phyloP scores from a whole-genome alignment of 2,888 invertebrate genomes.

The Scaptomyza parva region DNA sequence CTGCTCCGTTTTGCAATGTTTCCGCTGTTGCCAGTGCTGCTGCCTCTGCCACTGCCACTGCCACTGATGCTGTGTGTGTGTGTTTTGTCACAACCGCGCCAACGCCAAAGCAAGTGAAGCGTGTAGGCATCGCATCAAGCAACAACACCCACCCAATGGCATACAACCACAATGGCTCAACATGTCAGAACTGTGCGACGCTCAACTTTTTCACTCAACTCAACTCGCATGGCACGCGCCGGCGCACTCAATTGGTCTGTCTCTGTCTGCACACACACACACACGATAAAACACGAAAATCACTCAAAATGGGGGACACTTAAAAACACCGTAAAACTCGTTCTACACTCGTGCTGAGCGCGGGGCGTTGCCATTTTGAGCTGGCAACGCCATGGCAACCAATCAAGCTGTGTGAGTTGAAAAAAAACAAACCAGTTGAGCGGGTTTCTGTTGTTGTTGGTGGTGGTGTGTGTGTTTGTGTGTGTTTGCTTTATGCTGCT shows the following conservation, averaged over 20 bases:
- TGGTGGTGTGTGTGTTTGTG: slow-evolving; percentile 23
- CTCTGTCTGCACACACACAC: too few relatives aligned
- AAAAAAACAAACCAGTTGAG: slow-evolving; percentile 72
- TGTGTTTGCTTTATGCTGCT: slow-evolving; percentile 58
- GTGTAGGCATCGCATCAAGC: slow-evolving; percentile 33
- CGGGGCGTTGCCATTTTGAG: slow-evolving; percentile 63
- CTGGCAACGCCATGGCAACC: slow-evolving; percentile 72
- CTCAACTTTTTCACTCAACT: slow-evolving; percentile 30
- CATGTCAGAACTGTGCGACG: slow-evolving; percentile 1
- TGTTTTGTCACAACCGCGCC: slow-evolving; percentile 3
- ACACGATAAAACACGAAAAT: too few relatives aligned
- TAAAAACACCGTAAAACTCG: slow-evolving; percentile 60
- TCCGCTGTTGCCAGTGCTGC: not conserved
- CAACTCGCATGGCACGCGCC: slow-evolving; percentile 76
- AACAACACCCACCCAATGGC: slow-evolving; percentile 51
- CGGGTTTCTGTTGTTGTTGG: slow-evolving; percentile 55
- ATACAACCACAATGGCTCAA: slow-evolving; percentile 37
- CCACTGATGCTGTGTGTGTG: slow-evolving; percentile 3
- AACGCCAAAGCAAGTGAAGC: slow-evolving; percentile 46
- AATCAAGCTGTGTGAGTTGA: slow-evolving; percentile 62
- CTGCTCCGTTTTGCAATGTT: slow-evolving; percentile 8
- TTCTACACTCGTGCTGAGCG: slow-evolving; percentile 50
- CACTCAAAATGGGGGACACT: slow-evolving; percentile 82
- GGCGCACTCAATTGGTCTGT: slow-evolving; percentile 74
- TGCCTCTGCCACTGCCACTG: not conserved